phyloP scores from a whole-genome alignment of 2,797 vertebrate species.

The Cynopterus sphinx region DNA sequence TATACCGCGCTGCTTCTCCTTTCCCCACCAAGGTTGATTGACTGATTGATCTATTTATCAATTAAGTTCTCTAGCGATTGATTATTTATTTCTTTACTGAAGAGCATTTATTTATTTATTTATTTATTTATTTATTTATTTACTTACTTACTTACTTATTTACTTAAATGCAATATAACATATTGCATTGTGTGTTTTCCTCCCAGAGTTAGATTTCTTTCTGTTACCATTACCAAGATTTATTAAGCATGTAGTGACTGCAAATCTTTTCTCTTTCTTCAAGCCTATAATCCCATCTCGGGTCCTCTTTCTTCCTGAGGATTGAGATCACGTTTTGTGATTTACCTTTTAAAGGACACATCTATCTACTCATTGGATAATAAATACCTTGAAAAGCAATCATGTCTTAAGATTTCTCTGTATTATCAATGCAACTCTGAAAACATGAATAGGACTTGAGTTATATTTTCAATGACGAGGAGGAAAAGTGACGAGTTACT shows the following conservation, averaged over 20 bases:
- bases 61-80: too few species aligned
- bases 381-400: not conserved
- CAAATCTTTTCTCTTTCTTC: too few species aligned
- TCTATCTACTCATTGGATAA: not conserved
- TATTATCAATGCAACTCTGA: not conserved
- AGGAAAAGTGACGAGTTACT: not conserved
- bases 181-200: too few species aligned
- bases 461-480: not conserved
- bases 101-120: too few species aligned
- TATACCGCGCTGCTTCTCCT: not conserved
- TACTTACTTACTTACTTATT: too few species aligned
- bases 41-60: too few species aligned
- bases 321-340: not conserved
- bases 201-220: too few species aligned
- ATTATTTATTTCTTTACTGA: too few species aligned
- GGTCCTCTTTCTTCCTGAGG: not conserved
- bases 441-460: not conserved
- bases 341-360: not conserved
- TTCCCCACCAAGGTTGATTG: not conserved
- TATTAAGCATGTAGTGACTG: not conserved
- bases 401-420: not conserved
- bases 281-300: not conserved
- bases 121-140: too few species aligned
- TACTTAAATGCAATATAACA: too few species aligned
- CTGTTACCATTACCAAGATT: not conserved